Conservation (phyloP, 1,140 invertebrate genomes). For the Philotrypesis tridentata region DNA sequence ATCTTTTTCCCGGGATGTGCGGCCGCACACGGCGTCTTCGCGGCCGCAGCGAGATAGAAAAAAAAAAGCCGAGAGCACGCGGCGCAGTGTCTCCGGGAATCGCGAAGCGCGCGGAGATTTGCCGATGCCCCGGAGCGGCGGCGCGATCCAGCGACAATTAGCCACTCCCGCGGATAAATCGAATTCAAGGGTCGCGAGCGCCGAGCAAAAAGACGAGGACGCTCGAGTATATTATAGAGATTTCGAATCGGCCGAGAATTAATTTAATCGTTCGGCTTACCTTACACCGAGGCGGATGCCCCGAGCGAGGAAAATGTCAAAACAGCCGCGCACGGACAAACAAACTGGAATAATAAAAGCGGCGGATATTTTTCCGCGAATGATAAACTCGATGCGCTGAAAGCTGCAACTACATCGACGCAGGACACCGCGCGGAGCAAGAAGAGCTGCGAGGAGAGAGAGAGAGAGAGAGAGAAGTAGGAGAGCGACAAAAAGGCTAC, state of each 20-base stretch:
- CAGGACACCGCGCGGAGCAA: neutral
- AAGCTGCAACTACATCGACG: neutral
- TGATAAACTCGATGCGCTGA: neutral
- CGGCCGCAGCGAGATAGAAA: neutral
- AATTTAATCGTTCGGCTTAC: neutral
- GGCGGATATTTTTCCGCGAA: neutral
- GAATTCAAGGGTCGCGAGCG: no score
- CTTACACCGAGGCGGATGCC: neutral
- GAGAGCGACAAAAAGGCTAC: neutral
- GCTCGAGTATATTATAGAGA: neutral
- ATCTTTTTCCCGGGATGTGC: neutral
- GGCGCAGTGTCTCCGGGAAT: neutral
- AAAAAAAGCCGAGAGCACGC: neutral
- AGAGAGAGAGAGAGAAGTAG: neutral
- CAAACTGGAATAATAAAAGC: neutral
- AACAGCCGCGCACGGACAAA: no score
- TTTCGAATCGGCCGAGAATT: neutral
- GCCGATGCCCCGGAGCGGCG: neutral
- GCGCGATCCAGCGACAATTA: neutral
- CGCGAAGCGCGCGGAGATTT: neutral
- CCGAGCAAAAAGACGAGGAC: neutral
- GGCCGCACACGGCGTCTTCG: no score
- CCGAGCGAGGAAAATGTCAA: neutral
- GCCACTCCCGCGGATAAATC: no score
- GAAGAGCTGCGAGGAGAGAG: no score